A percentile compares a stretch with the other conserved stretches of the same genome.
These are phyloP conservation scores for Dendrolimus houi DNA, from an alignment of 2,888 invertebrate genomes.

Conservation along the genomic window DNA sequence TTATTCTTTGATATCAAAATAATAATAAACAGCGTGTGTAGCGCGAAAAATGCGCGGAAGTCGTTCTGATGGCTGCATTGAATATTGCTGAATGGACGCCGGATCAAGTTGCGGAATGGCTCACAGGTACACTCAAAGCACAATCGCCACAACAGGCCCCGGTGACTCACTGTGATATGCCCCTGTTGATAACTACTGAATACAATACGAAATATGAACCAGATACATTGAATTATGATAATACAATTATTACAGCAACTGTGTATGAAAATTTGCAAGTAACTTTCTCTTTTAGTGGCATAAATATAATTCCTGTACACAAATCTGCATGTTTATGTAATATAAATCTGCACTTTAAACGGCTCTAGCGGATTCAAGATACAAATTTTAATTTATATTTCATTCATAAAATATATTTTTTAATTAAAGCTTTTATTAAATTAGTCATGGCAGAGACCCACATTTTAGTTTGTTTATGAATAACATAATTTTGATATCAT, in stretches of 20 bases:
- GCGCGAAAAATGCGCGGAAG: conserved; percentile 33
- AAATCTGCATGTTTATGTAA: too few relatives aligned
- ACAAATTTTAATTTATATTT: too few relatives aligned
- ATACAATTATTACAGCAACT: too few relatives aligned
- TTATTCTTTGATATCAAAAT: conserved; percentile 7
- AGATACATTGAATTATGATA: too few relatives aligned
- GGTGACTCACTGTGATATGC: conserved; percentile 11
- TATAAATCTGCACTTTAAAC: too few relatives aligned
- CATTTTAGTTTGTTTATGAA: too few relatives aligned
- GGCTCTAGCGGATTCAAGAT: too few relatives aligned
- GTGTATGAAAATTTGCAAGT: too few relatives aligned
- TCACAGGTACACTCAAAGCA: conserved; percentile 79
- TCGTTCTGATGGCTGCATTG: conserved; percentile 44
- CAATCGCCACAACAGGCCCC: not conserved
- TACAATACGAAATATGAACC: not conserved
- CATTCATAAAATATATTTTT: too few relatives aligned
- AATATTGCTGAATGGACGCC: conserved; percentile 92
- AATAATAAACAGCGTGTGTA: conserved; percentile 14
- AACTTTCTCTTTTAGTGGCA: not conserved
- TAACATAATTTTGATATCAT: too few relatives aligned
- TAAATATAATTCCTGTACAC: not conserved
- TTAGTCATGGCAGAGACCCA: too few relatives aligned
- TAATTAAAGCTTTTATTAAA: too few relatives aligned
- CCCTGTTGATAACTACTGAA: conserved; percentile 6
- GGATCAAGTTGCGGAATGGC: conserved; percentile 93